phyloP scores from a whole-genome alignment of 2,888 invertebrate species.

The Schizotus pectinicornis region DNA sequence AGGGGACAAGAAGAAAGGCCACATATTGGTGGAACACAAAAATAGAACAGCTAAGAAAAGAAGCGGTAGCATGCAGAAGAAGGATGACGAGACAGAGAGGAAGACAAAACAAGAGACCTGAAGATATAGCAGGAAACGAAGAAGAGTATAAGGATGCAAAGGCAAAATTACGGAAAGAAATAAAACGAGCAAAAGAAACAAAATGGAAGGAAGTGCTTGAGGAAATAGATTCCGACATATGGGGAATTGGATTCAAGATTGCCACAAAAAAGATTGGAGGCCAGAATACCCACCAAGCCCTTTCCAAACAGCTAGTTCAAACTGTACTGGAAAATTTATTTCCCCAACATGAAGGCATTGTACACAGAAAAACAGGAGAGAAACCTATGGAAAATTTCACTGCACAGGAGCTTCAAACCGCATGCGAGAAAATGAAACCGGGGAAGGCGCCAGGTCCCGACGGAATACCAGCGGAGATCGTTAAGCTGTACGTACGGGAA shows the following conservation, averaged over 20 bases:
- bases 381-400: not conserved
- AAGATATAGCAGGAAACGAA: no score
- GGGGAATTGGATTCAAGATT: conserved; percentile 2
- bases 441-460: conserved; percentile 37
- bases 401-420: conserved; percentile 25
- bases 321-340: not conserved
- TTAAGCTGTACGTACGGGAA: conserved; percentile 18
- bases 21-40: no score
- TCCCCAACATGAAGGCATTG: not conserved
- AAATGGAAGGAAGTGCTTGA: not conserved
- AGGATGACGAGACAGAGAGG: not conserved
- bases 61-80: not conserved
- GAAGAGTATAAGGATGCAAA: not conserved
- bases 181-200: not conserved
- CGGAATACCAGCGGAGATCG: conserved; percentile 33
- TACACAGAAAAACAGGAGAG: not conserved
- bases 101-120: not conserved
- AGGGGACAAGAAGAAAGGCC: no score
- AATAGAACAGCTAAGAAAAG: not conserved
- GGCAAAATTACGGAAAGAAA: not conserved
- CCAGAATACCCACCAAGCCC: not conserved
- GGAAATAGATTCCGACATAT: not conserved
- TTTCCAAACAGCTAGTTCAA: not conserved
- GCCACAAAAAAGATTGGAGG: not conserved
- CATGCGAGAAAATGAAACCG: conserved; percentile 16